phyloP scores from a whole-genome alignment of 1,140 invertebrate species.

The Cephus cinctus region DNA sequence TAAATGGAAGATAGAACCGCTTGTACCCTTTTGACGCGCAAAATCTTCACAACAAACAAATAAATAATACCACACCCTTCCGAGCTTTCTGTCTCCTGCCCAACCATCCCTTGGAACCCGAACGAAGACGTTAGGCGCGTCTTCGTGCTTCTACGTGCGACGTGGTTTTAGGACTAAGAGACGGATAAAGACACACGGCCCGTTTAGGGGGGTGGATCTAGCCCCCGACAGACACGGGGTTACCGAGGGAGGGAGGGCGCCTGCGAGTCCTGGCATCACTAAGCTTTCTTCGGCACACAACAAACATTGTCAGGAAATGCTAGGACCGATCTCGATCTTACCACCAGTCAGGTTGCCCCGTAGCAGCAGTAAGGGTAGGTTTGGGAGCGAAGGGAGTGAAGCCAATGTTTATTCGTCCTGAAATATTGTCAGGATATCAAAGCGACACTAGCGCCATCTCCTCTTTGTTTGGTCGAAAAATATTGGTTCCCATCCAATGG shows the following conservation, averaged over 20 bases:
- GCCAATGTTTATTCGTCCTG: constrained; percentile 12
- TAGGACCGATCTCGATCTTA: neutral
- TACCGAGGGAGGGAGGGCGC: neutral
- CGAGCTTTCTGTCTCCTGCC: neutral
- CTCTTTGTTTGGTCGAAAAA: no score
- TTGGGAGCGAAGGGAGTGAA: neutral
- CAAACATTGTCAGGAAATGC: constrained; percentile 13
- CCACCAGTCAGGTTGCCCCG: no score
- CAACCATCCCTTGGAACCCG: no score
- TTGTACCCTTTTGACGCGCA: neutral
- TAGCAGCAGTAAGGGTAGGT: neutral
- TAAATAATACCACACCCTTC: neutral
- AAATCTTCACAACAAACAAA: neutral
- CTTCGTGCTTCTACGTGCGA: neutral
- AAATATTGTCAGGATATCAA: constrained; percentile 11
- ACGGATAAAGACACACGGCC: constrained; percentile 1
- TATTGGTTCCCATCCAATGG: no score
- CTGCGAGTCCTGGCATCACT: constrained; percentile 9
- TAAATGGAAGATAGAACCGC: no score
- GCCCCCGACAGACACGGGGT: neutral
- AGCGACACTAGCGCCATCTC: no score
- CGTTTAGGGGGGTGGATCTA: no score
- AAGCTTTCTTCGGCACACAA: constrained; percentile 14
- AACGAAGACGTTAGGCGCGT: neutral
- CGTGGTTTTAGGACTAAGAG: constrained; percentile 6